Evolutionary conservation across 1,140 invertebrate genomes (phyloP).

Genomic region (Ceratina australensis): DNA sequence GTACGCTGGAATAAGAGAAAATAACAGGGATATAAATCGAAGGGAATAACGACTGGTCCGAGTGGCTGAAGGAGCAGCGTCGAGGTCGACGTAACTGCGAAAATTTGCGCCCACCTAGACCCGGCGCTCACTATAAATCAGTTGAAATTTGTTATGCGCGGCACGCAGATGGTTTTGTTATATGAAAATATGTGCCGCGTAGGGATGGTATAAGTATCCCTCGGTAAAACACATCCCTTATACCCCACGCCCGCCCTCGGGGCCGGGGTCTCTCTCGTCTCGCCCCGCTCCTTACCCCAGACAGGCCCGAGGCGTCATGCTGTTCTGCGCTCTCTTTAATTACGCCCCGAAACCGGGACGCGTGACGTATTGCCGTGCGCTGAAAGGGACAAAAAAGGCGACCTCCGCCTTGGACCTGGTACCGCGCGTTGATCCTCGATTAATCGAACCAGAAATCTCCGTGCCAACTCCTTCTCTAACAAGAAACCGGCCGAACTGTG

Average conservation of each 20-base stretch:
- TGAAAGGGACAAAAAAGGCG: conserved; percentile 64
- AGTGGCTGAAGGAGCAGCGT: conserved; percentile 26
- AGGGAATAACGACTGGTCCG: conserved; percentile 10
- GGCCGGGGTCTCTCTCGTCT: conserved; percentile 30
- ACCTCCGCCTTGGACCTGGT: conserved; percentile 39
- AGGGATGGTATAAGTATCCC: conserved; percentile 78
- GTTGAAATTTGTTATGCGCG: conserved; percentile 80
- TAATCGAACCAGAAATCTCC: conserved; percentile 46
- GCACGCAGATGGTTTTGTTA: conserved; percentile 81
- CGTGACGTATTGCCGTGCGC: conserved; percentile 73
- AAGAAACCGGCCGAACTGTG: background rate
- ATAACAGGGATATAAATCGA: conserved; percentile 31
- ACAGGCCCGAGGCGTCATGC: conserved; percentile 75
- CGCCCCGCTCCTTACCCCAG: conserved; percentile 68
- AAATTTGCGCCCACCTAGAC: conserved; percentile 62
- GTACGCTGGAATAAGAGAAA: background rate
- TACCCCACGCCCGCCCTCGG: conserved; percentile 65
- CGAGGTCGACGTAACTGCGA: conserved; percentile 58
- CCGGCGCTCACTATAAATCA: conserved; percentile 78
- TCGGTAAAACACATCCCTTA: conserved; percentile 79
- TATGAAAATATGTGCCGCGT: conserved; percentile 80
- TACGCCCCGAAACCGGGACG: conserved; percentile 72
- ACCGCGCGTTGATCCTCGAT: conserved; percentile 38
- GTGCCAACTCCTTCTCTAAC: background rate
- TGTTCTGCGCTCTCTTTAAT: conserved; percentile 79